Evolutionary conservation across 1,140 invertebrate genomes (phyloP).

Genomic region (Eubasilissa regina): DNA sequence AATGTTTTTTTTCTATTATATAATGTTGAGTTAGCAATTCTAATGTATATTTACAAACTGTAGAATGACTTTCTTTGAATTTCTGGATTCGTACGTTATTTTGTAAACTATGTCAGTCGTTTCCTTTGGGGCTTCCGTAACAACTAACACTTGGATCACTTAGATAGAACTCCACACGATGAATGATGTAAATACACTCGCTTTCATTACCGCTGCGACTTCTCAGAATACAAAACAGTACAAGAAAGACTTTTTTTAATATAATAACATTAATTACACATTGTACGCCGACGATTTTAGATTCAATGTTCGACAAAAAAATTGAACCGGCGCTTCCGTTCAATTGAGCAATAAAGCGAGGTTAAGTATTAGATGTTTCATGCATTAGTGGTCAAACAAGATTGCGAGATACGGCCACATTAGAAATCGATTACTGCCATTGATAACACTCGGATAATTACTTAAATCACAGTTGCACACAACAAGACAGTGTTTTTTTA

Average conservation of each 20-base stretch:
- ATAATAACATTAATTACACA: background rate
- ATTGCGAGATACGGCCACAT: background rate
- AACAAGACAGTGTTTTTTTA: background rate
- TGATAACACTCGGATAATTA: conserved; percentile 2
- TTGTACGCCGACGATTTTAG: background rate
- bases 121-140: no score
- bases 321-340: background rate
- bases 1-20: no score
- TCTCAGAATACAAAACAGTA: no score
- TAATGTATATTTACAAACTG: no score
- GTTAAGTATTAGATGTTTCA: background rate
- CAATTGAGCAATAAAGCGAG: background rate
- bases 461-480: background rate
- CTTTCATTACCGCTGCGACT: no score
- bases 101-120: no score
- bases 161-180: no score
- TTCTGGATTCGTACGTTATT: no score
- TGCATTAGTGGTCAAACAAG: background rate
- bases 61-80: no score
- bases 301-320: background rate
- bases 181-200: no score
- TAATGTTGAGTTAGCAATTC: no score
- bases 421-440: background rate
- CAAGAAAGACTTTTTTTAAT: background rate
- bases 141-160: no score